These are phyloP conservation scores for Dipodomys stephensi DNA, from an alignment of 2,113 vertebrate genomes.

Conservation along the genomic window DNA sequence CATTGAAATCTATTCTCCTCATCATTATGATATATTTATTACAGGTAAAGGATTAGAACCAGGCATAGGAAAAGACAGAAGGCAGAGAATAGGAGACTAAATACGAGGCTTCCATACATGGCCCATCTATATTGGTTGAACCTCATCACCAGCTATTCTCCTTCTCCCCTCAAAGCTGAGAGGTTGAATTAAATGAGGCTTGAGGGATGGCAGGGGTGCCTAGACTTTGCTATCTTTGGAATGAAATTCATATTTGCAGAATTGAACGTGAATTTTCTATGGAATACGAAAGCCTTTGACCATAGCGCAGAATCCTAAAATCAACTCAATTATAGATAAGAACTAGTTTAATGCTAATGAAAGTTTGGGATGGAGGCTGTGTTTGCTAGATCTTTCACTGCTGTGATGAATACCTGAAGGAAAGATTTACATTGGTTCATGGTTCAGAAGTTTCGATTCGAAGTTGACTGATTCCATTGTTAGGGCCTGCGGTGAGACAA, in stretches of 20 bases:
- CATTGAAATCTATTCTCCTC: too few species aligned
- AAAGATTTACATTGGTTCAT: not conserved
- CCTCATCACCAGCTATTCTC: not conserved
- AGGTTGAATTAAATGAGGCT: not conserved
- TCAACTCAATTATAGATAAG: not conserved
- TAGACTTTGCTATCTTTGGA: not conserved
- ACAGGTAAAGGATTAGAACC: not conserved
- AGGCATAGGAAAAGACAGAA: slow-evolving; percentile 25
- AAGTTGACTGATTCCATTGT: not conserved
- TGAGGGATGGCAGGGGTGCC: not conserved
- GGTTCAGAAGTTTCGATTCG: not conserved
- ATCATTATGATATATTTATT: not conserved
- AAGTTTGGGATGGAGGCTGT: not conserved
- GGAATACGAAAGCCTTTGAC: not conserved
- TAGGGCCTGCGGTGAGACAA: not conserved
- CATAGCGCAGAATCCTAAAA: not conserved
- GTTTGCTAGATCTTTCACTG: too few species aligned
- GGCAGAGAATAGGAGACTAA: not conserved
- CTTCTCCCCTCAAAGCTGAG: not conserved
- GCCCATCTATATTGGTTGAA: not conserved
- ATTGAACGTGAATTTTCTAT: slow-evolving; percentile 7
- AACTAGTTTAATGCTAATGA: not conserved
- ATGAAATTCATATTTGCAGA: not conserved
- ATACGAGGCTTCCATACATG: not conserved
- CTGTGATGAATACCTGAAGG: not conserved